Percentiles rank a stretch among this genome's conserved stretches.
Conservation (phyloP, 2,797 vertebrate genomes). For the Astyanax mexicanus region DNA sequence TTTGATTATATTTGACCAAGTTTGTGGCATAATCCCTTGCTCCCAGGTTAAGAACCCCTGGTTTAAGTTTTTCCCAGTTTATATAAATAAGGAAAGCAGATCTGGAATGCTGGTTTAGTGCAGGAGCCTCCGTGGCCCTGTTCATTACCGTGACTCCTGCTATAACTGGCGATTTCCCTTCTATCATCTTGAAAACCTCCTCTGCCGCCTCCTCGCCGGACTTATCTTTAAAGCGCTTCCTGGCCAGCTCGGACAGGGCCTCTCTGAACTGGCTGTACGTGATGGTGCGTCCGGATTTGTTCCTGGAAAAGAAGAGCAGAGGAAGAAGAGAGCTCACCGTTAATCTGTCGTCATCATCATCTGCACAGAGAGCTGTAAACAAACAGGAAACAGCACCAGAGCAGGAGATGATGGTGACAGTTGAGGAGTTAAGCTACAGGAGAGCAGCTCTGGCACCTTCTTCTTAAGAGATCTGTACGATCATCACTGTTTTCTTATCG, state of each 20-base stretch:
- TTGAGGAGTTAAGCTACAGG: no score
- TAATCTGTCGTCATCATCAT: background rate
- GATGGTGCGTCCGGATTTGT: conserved; percentile 91
- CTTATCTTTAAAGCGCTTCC: conserved; percentile 92
- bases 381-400: background rate
- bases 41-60: no score
- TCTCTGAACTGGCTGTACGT: conserved; percentile 93
- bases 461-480: background rate
- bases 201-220: conserved; percentile 86
- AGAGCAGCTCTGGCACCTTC: no score
- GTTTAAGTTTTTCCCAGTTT: no score
- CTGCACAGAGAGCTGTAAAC: conserved; percentile 1
- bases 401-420: background rate
- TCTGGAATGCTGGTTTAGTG: no score
- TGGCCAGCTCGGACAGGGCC: conserved; percentile 89
- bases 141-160: conserved; percentile 86
- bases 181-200: conserved; percentile 89
- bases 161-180: conserved; percentile 90
- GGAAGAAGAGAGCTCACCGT: background rate
- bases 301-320: conserved; percentile 74
- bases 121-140: background rate
- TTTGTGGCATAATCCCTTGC: no score
- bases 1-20: no score
- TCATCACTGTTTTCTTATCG: no score
- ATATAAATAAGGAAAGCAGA: no score